Conservation (phyloP, 2,888 invertebrate genomes). For the Ferdinandea cuprea region DNA sequence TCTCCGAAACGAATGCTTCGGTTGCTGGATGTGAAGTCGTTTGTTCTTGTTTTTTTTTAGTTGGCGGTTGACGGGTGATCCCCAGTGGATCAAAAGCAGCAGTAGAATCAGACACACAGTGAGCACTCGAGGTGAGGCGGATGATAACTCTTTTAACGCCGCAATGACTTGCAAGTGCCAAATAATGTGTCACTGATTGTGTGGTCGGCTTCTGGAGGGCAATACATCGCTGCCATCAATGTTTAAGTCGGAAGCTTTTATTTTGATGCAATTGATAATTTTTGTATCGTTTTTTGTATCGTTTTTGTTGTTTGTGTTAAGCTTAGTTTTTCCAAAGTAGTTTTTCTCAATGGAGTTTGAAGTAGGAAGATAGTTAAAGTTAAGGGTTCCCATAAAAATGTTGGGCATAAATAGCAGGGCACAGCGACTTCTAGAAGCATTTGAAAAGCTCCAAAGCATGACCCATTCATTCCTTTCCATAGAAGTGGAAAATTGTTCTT, state of each 20-base stretch:
- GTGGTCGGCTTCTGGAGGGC: constrained; percentile 67
- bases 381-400: no score
- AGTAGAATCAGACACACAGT: constrained; percentile 49
- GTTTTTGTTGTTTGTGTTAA: no score
- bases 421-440: no score
- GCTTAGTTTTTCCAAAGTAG: no score
- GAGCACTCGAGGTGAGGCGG: constrained; percentile 64
- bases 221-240: constrained; percentile 60
- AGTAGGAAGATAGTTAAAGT: no score
- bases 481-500: no score
- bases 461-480: no score
- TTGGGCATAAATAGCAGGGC: no score
- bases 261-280: neutral
- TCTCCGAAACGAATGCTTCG: constrained; percentile 64
- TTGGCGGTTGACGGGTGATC: constrained; percentile 43
- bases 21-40: constrained; percentile 32
- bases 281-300: no score
- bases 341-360: no score
- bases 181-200: constrained; percentile 75
- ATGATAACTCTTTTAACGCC: constrained; percentile 76
- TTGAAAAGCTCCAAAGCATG: no score
- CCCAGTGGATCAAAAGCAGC: constrained; percentile 58
- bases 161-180: constrained; percentile 75
- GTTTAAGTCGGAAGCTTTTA: neutral
- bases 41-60: constrained; percentile 11